A percentile compares a stretch with the other conserved stretches of the same genome.
phyloP scores from a whole-genome alignment of 1,140 invertebrate genomes.

The Brachionus sp. region DNA sequence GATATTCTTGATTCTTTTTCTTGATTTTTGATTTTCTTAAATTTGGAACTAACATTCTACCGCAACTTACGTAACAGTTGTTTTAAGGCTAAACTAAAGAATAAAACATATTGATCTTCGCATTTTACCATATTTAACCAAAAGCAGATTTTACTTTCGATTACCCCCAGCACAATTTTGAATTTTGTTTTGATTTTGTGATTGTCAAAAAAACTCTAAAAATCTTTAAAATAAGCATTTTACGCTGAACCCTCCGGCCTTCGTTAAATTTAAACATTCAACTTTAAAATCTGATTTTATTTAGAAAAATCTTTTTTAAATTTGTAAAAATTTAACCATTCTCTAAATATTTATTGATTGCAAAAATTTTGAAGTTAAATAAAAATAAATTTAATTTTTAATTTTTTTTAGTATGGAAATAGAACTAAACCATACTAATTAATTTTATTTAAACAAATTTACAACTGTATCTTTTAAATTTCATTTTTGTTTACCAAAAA shows the following conservation, averaged over 20 bases:
- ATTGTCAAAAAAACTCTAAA: not conserved
- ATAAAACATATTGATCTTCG: not conserved
- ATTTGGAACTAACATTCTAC: not conserved
- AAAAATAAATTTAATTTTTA: too few species aligned
- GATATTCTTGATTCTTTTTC: not conserved
- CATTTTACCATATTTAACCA: not conserved
- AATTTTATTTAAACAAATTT: too few species aligned
- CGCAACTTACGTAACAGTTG: not conserved
- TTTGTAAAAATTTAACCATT: too few species aligned
- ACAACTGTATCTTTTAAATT: too few species aligned
- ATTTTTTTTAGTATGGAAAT: too few species aligned
- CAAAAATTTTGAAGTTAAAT: too few species aligned
- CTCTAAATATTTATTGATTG: too few species aligned
- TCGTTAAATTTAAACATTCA: not conserved
- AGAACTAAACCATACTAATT: too few species aligned
- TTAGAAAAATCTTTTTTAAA: too few species aligned
- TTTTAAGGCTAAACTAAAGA: not conserved
- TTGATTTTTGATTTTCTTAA: not conserved
- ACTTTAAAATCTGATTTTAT: too few species aligned
- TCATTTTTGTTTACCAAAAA: too few species aligned
- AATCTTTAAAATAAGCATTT: not conserved
- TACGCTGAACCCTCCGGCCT: not conserved
- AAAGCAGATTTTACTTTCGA: not conserved
- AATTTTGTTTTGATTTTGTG: not conserved
- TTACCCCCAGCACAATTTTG: not conserved